Evolutionary conservation across 2,888 invertebrate species (phyloP), one percentile per base, ranked within the genome.

Genomic region (Tetropium fuscum): DNA sequence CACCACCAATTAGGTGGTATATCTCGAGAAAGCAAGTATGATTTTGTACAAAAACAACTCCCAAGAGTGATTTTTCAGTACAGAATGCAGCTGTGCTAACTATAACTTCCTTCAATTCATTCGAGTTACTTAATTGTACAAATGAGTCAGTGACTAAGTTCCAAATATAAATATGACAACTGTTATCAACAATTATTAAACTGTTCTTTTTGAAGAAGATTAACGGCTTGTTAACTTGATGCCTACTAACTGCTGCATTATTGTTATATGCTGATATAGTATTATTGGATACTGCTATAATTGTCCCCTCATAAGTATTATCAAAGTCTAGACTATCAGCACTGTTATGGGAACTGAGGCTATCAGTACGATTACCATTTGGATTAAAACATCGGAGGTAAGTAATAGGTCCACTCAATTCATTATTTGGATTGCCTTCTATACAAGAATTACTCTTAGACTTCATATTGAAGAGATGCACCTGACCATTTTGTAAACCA

Each of bases 401-500:
- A n/a, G 63, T 68, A 3, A 76, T 66, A 3, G 72, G 55, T 5
- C 36, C 32, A n/a, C n/a, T n/a, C 15, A 15, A 16, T 13, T 48
- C n/a, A 13, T 43, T 30, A 6, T 18, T 10, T 7, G n/a, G 2
- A 36, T 44, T 36, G 4, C 8, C 18, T 4, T 47, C 27, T 3
- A 61, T 20, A 20, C 11, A 18, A 8, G 18, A 47, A 7, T 51
- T 51, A 1, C n/a, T 59, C 40, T 74, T 75, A 19, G 56, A 69
- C 45, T 72, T 73, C 34, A 76, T 68, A 25, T 75, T 68, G 59
- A 73, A 78, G 25, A 69, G 67, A 4, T 63, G 65, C 1, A 80
- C 67, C 30, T 73, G 59, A 1, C 80, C 80, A 48, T 67, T 73
- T 54, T 69, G 69, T 25, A 76, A 66, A 8, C 79, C 79, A 19